Base-by-base conservation (phyloP, 2,113 vertebrate genomes). In the Chaenogobius annularis region DNA sequence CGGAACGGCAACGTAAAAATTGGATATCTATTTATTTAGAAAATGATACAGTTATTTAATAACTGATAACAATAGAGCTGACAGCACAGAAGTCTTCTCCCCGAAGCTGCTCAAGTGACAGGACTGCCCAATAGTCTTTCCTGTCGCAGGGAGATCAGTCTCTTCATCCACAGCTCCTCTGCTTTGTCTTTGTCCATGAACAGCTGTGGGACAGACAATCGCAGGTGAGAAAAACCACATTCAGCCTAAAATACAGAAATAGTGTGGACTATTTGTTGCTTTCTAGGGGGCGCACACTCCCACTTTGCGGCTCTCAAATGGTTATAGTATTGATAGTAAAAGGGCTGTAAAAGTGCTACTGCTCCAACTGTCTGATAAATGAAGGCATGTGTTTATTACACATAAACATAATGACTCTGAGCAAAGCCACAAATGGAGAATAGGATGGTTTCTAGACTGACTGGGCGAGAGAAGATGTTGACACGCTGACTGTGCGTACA, bases 41-140 rank as follows among this genome's bases (percentile, higher is more conserved):
- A 59, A 59, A 31, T 7, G 1, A 12, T 26, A 59, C 5, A 35
- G 12, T 59, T 59, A 10, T 17, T 61, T 61, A 58, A 7, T 58
- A 26, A 22, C 15, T 48, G 19, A 31, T 1, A 54, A 54, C 14
- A 22, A 22, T 20, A 5, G 2, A 10, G n/a, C 11, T 11, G 23
- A 31, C 22, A 26, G 23, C 12, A 1, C 23, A 31, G 40, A 43
- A 1, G 23, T 59, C 26, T 47, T 66, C 15, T 47, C 50, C 43
- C 19, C 56, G 11, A 10, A 19, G 31, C 58, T 31, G 20, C 14
- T 96, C 83, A 97, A 68, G 94, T 91, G 67, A 98, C 97, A 0
- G 97, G 96, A 74, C 95, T 98, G 68, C 97, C 96, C 96, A 98
- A 96, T 69, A 99, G 93, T 81, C 96, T 91, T 73, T 98, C 97